A percentile compares a stretch with the other conserved stretches of the same genome.
Evolutionary conservation across 1,140 invertebrate genomes (phyloP).

Genomic region (Samia ricini): DNA sequence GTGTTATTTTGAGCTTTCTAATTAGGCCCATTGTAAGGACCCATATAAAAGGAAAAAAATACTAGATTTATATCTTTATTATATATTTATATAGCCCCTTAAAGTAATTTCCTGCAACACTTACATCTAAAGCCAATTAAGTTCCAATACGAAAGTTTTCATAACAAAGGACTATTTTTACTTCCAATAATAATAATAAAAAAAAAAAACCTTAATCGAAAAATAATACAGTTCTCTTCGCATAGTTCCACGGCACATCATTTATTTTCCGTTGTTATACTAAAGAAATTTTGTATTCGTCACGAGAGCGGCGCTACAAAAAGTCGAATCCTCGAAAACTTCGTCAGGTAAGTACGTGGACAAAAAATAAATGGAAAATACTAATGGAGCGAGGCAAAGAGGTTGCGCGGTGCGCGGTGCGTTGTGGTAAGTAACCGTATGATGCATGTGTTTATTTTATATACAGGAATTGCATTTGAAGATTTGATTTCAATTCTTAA

Average conservation of each 20-base stretch:
- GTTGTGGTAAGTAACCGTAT: conserved; percentile 43
- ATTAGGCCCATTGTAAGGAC: too few relatives aligned
- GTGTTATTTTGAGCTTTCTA: too few relatives aligned
- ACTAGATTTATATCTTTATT: too few relatives aligned
- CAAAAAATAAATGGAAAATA: conserved; percentile 78
- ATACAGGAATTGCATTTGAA: neutral
- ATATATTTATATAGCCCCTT: too few relatives aligned
- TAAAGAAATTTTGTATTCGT: conserved; percentile 74
- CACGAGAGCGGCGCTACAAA: conserved; percentile 60
- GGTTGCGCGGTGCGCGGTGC: conserved; percentile 54
- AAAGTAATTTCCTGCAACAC: conserved; percentile 2
- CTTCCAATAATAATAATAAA: conserved; percentile 5
- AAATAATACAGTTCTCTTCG: conserved; percentile 54
- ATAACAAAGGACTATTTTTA: conserved; percentile 5
- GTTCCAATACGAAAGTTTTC: neutral
- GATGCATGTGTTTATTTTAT: conserved; percentile 1
- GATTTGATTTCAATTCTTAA: neutral
- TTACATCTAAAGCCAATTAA: conserved; percentile 2
- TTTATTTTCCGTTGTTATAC: conserved; percentile 69
- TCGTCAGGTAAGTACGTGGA: conserved; percentile 66
- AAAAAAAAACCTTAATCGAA: conserved; percentile 52
- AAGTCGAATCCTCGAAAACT: conserved; percentile 66
- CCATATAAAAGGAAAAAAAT: too few relatives aligned
- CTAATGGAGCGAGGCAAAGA: conserved; percentile 71
- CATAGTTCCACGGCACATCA: conserved; percentile 58